These are phyloP conservation scores for Sylvicapra grimmia DNA, from an alignment of 2,113 vertebrate species.

Conservation along the genomic window DNA sequence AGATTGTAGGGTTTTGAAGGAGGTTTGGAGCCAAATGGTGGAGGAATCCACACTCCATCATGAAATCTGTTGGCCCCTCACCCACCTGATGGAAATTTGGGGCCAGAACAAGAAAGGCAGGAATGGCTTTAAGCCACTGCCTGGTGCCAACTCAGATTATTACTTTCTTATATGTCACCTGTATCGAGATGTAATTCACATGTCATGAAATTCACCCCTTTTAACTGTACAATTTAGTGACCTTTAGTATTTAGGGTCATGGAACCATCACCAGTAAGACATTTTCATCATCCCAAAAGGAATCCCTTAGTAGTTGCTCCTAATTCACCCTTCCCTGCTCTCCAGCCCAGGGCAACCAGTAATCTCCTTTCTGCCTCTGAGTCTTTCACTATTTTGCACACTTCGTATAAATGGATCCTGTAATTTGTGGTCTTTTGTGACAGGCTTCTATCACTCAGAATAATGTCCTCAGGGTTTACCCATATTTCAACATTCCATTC, in stretches of 20 bases:
- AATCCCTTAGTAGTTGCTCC: background rate
- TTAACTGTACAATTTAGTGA: background rate
- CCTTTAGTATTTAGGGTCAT: background rate
- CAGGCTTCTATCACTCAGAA: background rate
- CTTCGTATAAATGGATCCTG: background rate
- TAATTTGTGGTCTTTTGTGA: background rate
- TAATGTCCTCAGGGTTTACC: background rate
- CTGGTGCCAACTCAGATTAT: background rate
- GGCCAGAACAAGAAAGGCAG: background rate
- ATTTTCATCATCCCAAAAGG: background rate
- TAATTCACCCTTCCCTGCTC: background rate
- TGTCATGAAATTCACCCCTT: background rate
- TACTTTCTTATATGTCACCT: background rate
- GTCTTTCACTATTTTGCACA: background rate
- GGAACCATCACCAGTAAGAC: background rate
- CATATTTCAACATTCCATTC: background rate
- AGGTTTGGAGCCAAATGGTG: background rate
- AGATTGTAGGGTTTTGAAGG: conserved; percentile 18
- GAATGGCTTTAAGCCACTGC: background rate
- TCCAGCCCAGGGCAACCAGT: background rate
- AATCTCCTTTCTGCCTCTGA: background rate
- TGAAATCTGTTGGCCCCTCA: background rate
- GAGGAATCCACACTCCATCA: background rate
- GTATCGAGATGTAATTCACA: background rate
- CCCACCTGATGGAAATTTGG: background rate